Percentiles rank a stretch among this genome's conserved stretches.
These are phyloP conservation scores for Pollenia griseotomentosa DNA, from an alignment of 2,888 invertebrate genomes.

Conservation along the genomic window DNA sequence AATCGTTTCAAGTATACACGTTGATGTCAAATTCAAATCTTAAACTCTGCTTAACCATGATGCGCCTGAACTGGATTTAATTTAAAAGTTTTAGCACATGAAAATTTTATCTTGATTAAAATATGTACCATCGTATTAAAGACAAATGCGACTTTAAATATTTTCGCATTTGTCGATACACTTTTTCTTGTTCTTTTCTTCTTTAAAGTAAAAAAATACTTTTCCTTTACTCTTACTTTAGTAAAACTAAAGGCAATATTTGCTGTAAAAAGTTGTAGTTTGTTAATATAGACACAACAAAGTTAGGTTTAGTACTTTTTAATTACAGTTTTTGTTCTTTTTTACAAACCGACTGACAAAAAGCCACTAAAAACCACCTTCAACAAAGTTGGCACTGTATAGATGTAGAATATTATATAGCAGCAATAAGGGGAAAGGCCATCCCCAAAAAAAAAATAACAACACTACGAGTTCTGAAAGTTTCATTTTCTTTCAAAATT, in stretches of 20 bases:
- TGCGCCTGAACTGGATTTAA: too few species aligned
- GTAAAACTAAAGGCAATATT: conserved; percentile 2
- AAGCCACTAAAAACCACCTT: conserved; percentile 33
- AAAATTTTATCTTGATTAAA: too few species aligned
- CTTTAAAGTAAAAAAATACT: background rate
- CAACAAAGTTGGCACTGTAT: conserved; percentile 6
- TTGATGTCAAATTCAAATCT: too few species aligned
- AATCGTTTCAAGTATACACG: too few species aligned
- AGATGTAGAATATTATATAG: background rate
- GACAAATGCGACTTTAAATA: too few species aligned
- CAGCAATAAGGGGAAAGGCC: background rate
- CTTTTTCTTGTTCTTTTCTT: too few species aligned
- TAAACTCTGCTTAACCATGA: too few species aligned
- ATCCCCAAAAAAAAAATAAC: background rate
- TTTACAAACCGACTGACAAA: conserved; percentile 39
- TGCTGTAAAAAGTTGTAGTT: conserved; percentile 17
- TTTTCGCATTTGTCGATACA: too few species aligned
- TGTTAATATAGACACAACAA: conserved; percentile 34
- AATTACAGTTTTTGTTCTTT: conserved; percentile 51
- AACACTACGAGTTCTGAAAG: too few species aligned
- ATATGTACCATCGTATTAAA: too few species aligned
- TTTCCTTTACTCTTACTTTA: background rate
- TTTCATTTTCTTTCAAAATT: too few species aligned
- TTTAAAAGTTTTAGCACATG: too few species aligned
- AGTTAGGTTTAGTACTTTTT: conserved; percentile 55